phyloP scores from a whole-genome alignment of 1,140 invertebrate genomes.

The Lepidurus apus region DNA sequence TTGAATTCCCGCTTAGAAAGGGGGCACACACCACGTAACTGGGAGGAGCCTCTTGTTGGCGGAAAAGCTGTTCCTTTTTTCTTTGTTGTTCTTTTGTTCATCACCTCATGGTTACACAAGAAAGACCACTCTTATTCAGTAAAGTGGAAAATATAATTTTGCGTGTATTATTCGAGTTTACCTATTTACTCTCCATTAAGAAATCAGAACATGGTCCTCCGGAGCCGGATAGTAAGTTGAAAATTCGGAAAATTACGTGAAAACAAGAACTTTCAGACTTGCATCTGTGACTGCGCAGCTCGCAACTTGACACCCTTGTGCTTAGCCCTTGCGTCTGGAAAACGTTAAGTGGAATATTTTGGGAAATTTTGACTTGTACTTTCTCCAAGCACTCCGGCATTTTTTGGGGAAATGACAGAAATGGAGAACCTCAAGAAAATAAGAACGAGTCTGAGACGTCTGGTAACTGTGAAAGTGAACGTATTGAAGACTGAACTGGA shows the following conservation, averaged over 20 bases:
- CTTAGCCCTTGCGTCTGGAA: too few species aligned
- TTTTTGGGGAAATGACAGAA: not conserved
- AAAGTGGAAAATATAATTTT: not conserved
- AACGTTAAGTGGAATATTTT: too few species aligned
- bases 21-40: not conserved
- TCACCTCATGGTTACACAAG: not conserved
- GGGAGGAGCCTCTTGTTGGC: not conserved
- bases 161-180: not conserved
- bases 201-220: not conserved
- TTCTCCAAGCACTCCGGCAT: not conserved
- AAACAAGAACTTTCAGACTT: not conserved
- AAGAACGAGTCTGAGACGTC: not conserved
- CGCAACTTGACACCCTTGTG: not conserved
- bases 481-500: not conserved
- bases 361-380: not conserved
- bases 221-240: not conserved
- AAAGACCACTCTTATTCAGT: not conserved
- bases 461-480: not conserved
- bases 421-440: conserved; percentile 10
- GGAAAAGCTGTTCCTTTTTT: not conserved
- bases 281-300: not conserved
- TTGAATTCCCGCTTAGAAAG: not conserved
- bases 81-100: not conserved
- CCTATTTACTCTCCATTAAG: not conserved
- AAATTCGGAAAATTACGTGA: conserved; percentile 1